These are phyloP conservation scores for Gonatopus flavifemur DNA, from an alignment of 1,140 invertebrate species.

Conservation along the genomic window DNA sequence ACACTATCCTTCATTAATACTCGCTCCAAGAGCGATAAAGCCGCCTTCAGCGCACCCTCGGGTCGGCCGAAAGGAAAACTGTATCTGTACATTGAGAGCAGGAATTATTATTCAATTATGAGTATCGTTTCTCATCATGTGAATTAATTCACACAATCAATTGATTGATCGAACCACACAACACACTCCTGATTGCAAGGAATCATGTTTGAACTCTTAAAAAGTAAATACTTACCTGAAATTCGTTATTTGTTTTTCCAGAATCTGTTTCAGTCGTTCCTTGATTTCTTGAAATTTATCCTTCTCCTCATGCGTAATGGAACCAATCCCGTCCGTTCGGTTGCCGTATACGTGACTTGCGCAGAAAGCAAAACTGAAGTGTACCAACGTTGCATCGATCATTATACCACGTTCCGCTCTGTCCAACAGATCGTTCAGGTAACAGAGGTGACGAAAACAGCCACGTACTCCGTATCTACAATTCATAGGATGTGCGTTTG, in stretches of 20 bases:
- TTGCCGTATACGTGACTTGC: conserved; percentile 95
- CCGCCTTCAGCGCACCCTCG: conserved; percentile 95
- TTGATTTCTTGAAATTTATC: conserved; percentile 98
- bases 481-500: no score
- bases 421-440: conserved; percentile 93
- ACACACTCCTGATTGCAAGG: no score
- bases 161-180: no score
- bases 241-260: conserved; percentile 99
- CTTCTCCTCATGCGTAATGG: conserved; percentile 96
- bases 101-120: background rate
- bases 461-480: conserved; percentile 90
- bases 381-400: conserved; percentile 97
- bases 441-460: conserved; percentile 94
- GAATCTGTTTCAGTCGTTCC: conserved; percentile 85
- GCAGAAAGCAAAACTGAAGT: conserved; percentile 99
- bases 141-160: conserved; percentile 2
- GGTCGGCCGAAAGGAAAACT: conserved; percentile 98
- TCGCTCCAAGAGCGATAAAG: conserved; percentile 91
- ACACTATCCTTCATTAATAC: conserved; percentile 99
- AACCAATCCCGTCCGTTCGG: conserved; percentile 97
- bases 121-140: background rate
- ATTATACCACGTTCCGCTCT: conserved; percentile 92
- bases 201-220: no score
- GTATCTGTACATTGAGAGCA: conserved; percentile 64
- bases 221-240: conserved; percentile 86